Evolutionary conservation across 2,113 vertebrate genomes (phyloP).

Genomic region (Cnemophilus loriae): DNA sequence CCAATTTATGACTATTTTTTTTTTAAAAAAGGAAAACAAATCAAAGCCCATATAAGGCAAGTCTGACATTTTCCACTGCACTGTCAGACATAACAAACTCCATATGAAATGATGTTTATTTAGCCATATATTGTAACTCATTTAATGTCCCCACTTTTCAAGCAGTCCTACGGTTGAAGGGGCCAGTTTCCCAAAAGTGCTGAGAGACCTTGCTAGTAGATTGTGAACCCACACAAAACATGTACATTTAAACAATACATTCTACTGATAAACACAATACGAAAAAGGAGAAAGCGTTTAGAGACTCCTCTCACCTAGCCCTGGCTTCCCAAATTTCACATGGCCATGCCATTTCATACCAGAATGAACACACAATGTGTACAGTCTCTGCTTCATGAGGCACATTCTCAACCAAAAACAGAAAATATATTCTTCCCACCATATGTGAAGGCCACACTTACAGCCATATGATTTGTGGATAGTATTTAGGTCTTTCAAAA

Average conservation of each 20-base stretch:
- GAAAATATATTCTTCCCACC: background rate
- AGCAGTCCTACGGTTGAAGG: background rate
- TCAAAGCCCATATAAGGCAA: background rate
- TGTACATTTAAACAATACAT: background rate
- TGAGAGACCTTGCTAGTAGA: background rate
- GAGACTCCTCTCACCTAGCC: accelerated
- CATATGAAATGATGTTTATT: background rate
- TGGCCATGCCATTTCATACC: background rate
- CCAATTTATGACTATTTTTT: background rate
- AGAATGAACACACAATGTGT: background rate
- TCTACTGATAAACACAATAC: background rate
- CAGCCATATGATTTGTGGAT: background rate
- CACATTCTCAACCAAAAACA: background rate
- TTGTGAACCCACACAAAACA: background rate
- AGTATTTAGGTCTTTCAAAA: background rate
- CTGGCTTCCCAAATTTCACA: background rate
- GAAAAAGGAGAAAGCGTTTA: background rate
- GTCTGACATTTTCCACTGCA: background rate
- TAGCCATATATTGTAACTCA: background rate
- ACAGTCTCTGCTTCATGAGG: background rate
- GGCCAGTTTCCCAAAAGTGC: background rate
- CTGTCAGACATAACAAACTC: background rate
- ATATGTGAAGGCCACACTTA: background rate
- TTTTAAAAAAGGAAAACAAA: background rate
- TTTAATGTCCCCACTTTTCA: background rate